phyloP scores from a whole-genome alignment of 2,113 vertebrate species.

The Macaca nemestrina region DNA sequence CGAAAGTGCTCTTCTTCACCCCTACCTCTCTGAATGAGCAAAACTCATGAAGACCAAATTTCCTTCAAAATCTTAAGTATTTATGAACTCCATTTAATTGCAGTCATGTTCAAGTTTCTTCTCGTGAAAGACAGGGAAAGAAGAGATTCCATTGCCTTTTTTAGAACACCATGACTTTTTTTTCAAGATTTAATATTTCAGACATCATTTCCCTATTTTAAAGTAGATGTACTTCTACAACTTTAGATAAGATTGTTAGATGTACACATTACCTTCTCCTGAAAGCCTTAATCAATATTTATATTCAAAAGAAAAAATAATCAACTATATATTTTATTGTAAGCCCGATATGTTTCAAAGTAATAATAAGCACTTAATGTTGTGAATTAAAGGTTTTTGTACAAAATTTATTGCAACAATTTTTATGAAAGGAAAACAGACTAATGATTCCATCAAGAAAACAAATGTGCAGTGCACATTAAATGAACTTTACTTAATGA shows the following conservation, averaged over 20 bases:
- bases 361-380: background rate
- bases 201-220: slow-evolving; percentile 69
- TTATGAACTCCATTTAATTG: slow-evolving; percentile 80
- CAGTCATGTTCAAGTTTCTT: slow-evolving; percentile 73
- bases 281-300: background rate
- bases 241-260: background rate
- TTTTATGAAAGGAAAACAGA: background rate
- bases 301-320: background rate
- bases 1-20: background rate
- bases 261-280: background rate
- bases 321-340: too few species aligned
- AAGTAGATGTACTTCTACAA: background rate
- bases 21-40: background rate
- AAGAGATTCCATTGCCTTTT: background rate
- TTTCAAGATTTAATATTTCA: slow-evolving; percentile 41
- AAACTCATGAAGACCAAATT: slow-evolving; percentile 60
- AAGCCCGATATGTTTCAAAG: background rate
- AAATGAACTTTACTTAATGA: background rate
- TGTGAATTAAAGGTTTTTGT: background rate
- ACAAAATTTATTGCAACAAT: background rate
- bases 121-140: background rate
- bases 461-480: background rate
- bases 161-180: slow-evolving; percentile 61
- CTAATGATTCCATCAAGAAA: background rate
- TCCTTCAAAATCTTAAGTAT: slow-evolving; percentile 76